These are phyloP conservation scores for Apeira syringaria DNA, from an alignment of 2,888 invertebrate species.

Conservation along the genomic window DNA sequence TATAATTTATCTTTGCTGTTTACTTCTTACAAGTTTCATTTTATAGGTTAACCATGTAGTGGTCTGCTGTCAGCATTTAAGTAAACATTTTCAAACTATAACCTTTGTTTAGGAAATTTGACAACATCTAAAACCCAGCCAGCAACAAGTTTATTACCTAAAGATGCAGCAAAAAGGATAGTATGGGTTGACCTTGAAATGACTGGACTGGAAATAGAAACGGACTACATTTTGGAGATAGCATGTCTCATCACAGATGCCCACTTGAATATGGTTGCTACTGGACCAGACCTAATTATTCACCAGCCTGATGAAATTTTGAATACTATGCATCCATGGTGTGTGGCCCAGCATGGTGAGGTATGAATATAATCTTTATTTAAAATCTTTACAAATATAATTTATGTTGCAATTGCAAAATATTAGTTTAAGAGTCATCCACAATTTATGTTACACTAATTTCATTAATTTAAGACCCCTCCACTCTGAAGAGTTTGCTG, in stretches of 20 bases:
- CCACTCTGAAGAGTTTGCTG: too few species aligned
- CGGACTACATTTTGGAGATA: slow-evolving; percentile 93
- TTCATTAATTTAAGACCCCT: too few species aligned
- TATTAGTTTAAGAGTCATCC: too few species aligned
- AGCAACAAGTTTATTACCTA: slow-evolving; percentile 20
- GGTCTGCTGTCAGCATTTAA: too few species aligned
- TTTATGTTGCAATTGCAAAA: too few species aligned
- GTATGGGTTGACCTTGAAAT: slow-evolving; percentile 94
- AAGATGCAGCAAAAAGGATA: slow-evolving; percentile 65
- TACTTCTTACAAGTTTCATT: too few species aligned
- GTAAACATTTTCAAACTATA: too few species aligned
- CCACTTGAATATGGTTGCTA: slow-evolving; percentile 89
- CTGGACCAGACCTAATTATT: slow-evolving; percentile 90
- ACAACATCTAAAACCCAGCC: slow-evolving; percentile 3
- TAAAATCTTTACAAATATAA: too few species aligned
- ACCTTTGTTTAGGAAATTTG: slow-evolving; percentile 46
- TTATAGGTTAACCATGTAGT: too few species aligned
- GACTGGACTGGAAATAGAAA: slow-evolving; percentile 93
- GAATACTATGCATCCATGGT: slow-evolving; percentile 93
- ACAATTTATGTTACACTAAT: too few species aligned
- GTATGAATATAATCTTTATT: too few species aligned
- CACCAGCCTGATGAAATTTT: slow-evolving; percentile 89
- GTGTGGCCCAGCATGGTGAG: slow-evolving; percentile 89
- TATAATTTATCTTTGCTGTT: too few species aligned
- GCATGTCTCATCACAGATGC: slow-evolving; percentile 94